Conservation (phyloP, 2,113 vertebrate species). For the Saguinus imperator region DNA sequence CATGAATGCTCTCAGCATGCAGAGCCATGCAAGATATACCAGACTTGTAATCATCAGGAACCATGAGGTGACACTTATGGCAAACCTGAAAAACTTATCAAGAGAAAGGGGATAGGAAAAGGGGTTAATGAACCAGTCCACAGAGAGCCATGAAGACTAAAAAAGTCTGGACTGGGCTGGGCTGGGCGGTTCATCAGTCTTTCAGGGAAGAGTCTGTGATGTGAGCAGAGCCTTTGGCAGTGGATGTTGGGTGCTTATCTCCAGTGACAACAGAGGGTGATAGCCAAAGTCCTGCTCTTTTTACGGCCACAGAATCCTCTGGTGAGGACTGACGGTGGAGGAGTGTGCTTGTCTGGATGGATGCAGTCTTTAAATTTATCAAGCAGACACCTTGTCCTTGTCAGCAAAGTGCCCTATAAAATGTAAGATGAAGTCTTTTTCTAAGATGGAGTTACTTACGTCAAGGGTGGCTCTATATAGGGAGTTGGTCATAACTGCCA, state of each 20-base stretch:
- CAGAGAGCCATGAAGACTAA: neutral
- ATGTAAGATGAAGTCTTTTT: too few relatives aligned
- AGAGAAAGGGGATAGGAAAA: neutral
- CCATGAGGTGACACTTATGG: neutral
- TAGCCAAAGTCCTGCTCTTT: neutral
- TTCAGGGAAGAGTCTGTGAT: neutral
- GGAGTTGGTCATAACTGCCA: too few relatives aligned
- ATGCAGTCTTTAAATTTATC: neutral
- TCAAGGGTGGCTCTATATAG: neutral
- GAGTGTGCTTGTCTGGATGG: neutral
- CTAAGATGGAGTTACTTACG: neutral
- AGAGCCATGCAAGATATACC: too few relatives aligned
- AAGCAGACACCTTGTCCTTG: too few relatives aligned
- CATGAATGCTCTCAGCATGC: too few relatives aligned
- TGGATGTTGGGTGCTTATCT: neutral
- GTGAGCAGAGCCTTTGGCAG: neutral
- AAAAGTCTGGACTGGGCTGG: neutral
- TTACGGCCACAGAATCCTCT: neutral
- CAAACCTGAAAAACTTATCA: neutral
- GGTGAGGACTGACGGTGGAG: neutral
- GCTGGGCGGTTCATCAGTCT: too few relatives aligned
- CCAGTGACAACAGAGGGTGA: neutral
- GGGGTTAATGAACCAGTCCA: neutral
- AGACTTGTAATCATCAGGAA: too few relatives aligned
- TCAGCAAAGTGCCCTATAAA: too few relatives aligned